A percentile compares a stretch with the other conserved stretches of the same genome.
Conservation (phyloP, 53 echinoderm and acorn worm species). For the Antedon mediterranea region DNA sequence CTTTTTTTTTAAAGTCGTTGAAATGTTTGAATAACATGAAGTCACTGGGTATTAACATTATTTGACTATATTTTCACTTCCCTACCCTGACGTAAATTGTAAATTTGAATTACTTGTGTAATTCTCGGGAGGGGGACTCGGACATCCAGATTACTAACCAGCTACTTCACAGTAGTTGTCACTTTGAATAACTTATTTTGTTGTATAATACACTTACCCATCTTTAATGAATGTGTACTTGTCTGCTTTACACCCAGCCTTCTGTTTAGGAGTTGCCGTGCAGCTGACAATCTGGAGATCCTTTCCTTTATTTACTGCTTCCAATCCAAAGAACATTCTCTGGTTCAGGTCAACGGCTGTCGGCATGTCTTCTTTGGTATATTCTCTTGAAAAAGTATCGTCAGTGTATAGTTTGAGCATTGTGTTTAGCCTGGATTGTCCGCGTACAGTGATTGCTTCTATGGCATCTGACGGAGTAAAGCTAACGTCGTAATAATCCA, state of each 20-base stretch:
- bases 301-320: background rate
- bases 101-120: too few relatives aligned
- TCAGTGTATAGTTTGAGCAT: background rate
- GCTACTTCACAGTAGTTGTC: too few relatives aligned
- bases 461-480: background rate
- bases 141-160: too few relatives aligned
- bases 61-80: too few relatives aligned
- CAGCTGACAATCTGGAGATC: background rate
- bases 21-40: too few relatives aligned
- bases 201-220: background rate
- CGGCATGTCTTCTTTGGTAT: background rate
- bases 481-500: background rate
- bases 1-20: too few relatives aligned
- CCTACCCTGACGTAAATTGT: too few relatives aligned
- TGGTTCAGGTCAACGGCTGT: background rate
- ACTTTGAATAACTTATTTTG: background rate
- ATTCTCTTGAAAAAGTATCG: background rate
- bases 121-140: too few relatives aligned
- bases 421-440: background rate
- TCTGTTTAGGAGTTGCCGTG: background rate
- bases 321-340: background rate
- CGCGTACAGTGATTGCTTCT: background rate
- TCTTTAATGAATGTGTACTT: background rate
- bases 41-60: too few relatives aligned
- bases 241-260: background rate